Evolutionary conservation across 2,888 invertebrate genomes (phyloP), one percentile per base, ranked within the genome.

Genomic region (Apotomis betuletana): DNA sequence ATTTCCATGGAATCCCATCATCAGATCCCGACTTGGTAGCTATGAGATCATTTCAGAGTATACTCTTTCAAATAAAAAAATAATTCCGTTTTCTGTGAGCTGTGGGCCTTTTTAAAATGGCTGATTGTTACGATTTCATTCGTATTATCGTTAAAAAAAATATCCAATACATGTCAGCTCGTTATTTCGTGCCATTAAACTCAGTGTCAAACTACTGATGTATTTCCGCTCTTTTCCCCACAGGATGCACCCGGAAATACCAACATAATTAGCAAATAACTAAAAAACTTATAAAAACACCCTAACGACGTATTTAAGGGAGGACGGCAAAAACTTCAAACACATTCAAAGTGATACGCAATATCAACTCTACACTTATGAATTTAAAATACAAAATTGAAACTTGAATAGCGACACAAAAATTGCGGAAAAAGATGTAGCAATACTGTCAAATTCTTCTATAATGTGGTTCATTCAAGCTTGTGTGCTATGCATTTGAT

Each of bases 271-370:
- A 65, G 65, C 65, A 65, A 65, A 65, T 57, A 57, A 46, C 65
- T 57, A 12, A 65, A 64, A 57, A 65, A 65, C 55, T 12, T 9
- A 41, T 2, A 3, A 41, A 3, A 41, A 41, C 41, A 3, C 46
- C 65, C 65, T 65, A 65, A 65, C 65, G 65, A 65, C 46, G 65
- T 65, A 65, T 65, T 65, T 65, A 65, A 55, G 55, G 65, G 46
- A 52, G n/a, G 27, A 27, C 64, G 10, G 27, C 52, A 65, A 65
- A 58, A 27, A 58, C 9, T 9, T 49, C 9, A 65, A 46, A 41
- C 13, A 0, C n/a, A 15, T 9, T 2, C 27, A 9, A 9, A 4
- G 12, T 12, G 41, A 6, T 41, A n/a, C 3, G 27, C 8, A 44
- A 57, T 55, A 36, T 36, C 4, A 57, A 46, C 55, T 46, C 0